Percentiles rank a stretch among this genome's conserved stretches.
Conservation (phyloP, 2,113 vertebrate species). For the Madoqua kirkii region DNA sequence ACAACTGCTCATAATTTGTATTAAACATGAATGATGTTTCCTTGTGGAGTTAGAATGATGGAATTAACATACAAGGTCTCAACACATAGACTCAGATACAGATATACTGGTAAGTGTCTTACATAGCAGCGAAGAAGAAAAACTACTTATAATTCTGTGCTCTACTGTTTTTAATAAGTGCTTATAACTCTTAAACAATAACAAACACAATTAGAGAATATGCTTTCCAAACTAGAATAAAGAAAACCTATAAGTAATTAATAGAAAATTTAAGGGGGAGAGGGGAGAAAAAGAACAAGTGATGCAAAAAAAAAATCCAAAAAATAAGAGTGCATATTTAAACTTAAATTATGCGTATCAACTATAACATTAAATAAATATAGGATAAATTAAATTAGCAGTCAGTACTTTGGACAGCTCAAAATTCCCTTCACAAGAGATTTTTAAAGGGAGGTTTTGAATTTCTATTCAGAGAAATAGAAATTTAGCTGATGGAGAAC, state of each 20-base stretch:
- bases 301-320: background rate
- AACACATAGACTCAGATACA: background rate
- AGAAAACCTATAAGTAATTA: background rate
- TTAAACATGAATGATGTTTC: background rate
- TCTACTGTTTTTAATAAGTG: background rate
- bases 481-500: background rate
- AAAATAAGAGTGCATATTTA: background rate
- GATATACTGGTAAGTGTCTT: background rate
- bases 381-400: background rate
- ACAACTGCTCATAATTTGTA: background rate
- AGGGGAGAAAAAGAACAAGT: background rate
- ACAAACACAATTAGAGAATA: background rate
- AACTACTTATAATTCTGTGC: background rate
- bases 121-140: background rate
- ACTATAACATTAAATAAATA: background rate
- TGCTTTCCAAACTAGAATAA: background rate
- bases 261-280: background rate
- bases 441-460: background rate
- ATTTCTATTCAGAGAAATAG: background rate
- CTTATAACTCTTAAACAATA: background rate
- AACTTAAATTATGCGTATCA: background rate
- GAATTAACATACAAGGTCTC: background rate
- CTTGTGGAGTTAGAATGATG: background rate
- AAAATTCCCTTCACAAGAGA: background rate
- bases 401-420: background rate